Evolutionary conservation across 1,140 invertebrate species (phyloP), one percentile per base, ranked within the genome.

Genomic region (Agrypnia vestita): DNA sequence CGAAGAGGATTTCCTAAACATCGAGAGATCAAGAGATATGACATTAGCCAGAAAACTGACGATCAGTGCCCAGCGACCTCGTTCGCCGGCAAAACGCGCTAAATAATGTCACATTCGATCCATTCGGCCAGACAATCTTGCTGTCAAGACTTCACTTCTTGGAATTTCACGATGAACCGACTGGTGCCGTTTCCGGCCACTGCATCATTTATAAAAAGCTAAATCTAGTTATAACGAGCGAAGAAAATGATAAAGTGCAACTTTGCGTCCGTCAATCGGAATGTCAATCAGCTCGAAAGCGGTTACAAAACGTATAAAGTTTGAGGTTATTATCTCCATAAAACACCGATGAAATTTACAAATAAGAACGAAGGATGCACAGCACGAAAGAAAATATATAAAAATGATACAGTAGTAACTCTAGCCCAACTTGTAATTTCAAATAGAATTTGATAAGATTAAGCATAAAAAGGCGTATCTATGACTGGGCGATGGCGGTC

Each of bases 391-490:
- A 46, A 53, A 19, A 19, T 21, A 17, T 71, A 17, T 71, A 49
- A 49, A 71, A 51, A 25, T 7, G 46, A 21, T 11, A 71, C 21
- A 12, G 17, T 25, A 12, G 46, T 71, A 49, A 21, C 67, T 71
- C 67, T 17, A 46, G 35, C 21, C 49, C 15, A 49, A 71, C 17
- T n/a, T 35, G 46, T 35, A 71, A 71, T 49, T 71, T 71, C 51
- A 51, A 71, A 71, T 51, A 55, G 3, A 43, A 56, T 74, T 74
- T 55, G 53, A 74, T 74, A 55, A 74, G 51, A 74, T 79, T 79
- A 46, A 67, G 71, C 72, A 74, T 79, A 79, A 79, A 78, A 74
- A 79, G 78, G 78, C 78, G 78, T 79, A 79, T 79, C 78, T 79
- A 56, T 73, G 69, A 69, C 72, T 79, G 78, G 78, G 78, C 78